A percentile compares a stretch with the other conserved stretches of the same genome.
phyloP scores from a whole-genome alignment of 2,888 invertebrate species.

The Ceratothoa steindachneri region DNA sequence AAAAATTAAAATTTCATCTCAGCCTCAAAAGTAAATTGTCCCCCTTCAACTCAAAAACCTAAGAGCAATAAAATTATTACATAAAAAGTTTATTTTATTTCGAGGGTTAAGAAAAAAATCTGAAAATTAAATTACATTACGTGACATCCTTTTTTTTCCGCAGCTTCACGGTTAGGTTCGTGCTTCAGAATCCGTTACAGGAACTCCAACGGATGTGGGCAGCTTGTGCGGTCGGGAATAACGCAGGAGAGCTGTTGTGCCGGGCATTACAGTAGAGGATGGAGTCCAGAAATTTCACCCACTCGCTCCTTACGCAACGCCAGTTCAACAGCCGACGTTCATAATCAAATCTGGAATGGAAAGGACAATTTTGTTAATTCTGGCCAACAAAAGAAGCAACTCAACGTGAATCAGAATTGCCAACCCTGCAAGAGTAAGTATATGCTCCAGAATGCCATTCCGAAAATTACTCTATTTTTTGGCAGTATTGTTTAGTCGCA shows the following conservation, averaged over 20 bases:
- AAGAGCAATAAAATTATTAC: too few species aligned
- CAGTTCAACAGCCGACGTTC: not conserved
- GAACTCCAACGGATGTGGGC: conserved; percentile 12
- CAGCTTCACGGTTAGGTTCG: not conserved
- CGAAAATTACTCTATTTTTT: too few species aligned
- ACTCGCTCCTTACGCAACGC: not conserved
- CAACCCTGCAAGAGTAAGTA: not conserved
- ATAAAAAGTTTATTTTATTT: too few species aligned
- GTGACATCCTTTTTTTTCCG: not conserved
- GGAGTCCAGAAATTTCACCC: conserved; percentile 14
- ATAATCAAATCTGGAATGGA: not conserved
- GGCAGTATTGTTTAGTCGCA: too few species aligned
- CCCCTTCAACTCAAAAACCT: too few species aligned
- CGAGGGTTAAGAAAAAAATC: too few species aligned
- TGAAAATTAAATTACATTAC: too few species aligned
- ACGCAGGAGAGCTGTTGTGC: conserved; percentile 22
- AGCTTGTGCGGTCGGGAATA: conserved; percentile 6
- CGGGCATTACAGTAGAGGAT: conserved; percentile 20
- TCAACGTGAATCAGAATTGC: not conserved
- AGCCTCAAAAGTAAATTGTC: too few species aligned
- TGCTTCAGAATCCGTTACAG: not conserved
- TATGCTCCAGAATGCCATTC: too few species aligned
- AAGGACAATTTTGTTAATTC: not conserved
- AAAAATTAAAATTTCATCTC: too few species aligned
- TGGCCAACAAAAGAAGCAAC: not conserved